phyloP scores from a whole-genome alignment of 2,113 vertebrate genomes.

The Ictidomys tridecemlineatus region DNA sequence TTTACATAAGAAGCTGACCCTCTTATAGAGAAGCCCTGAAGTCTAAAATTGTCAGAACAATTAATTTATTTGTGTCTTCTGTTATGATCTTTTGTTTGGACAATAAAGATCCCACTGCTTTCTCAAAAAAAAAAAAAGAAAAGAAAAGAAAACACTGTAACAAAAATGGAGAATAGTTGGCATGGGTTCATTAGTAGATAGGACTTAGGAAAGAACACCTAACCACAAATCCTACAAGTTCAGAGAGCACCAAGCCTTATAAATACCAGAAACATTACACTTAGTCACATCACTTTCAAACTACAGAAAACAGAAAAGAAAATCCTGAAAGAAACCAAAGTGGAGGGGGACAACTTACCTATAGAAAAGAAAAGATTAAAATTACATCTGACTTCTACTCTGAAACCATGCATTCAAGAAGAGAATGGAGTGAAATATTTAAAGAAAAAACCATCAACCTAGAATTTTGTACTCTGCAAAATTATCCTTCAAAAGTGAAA shows the following conservation, averaged over 20 bases:
- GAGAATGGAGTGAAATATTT: not conserved
- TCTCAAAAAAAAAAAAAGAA: too few relatives aligned
- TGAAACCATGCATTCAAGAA: not conserved
- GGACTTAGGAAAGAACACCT: not conserved
- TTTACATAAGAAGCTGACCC: too few relatives aligned
- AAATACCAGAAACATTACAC: not conserved
- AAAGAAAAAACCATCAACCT: not conserved
- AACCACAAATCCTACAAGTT: not conserved
- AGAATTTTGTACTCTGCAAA: too few relatives aligned
- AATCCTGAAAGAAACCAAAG: not conserved
- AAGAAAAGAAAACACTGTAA: not conserved
- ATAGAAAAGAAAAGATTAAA: not conserved
- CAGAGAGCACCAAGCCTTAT: not conserved
- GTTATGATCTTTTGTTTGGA: too few relatives aligned
- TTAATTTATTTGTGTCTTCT: too few relatives aligned
- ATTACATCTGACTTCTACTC: not conserved
- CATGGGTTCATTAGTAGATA: not conserved
- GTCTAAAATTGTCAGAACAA: too few relatives aligned
- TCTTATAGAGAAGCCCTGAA: too few relatives aligned
- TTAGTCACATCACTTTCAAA: not conserved
- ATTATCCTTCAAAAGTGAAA: too few relatives aligned
- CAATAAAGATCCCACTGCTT: too few relatives aligned
- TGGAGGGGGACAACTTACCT: not conserved
- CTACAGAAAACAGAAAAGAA: not conserved
- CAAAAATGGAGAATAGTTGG: not conserved